Evolutionary conservation across 2,113 vertebrate species (phyloP).

Genomic region (Spea bombifrons): DNA sequence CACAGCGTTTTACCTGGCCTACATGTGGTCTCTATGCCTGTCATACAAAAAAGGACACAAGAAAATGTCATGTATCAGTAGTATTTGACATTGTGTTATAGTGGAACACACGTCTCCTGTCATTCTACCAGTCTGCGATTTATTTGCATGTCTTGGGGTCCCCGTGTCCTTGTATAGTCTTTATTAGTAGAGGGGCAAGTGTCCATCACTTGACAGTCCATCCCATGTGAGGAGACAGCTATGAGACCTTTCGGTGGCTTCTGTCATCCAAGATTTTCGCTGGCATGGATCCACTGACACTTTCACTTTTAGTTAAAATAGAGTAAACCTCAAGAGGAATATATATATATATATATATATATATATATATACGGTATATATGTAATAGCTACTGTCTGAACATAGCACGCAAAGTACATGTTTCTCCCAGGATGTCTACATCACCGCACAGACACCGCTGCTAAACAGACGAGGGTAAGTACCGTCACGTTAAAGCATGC

Average conservation of each 20-base stretch:
- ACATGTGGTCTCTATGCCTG: neutral
- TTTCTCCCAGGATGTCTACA: too few relatives aligned
- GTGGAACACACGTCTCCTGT: neutral
- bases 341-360: too few relatives aligned
- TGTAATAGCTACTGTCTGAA: too few relatives aligned
- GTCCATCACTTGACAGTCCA: slow-evolving; percentile 1
- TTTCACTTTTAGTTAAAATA: too few relatives aligned
- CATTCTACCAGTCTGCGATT: neutral
- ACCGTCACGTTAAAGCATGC: too few relatives aligned
- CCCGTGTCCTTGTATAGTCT: slow-evolving; percentile 4
- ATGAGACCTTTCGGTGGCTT: neutral
- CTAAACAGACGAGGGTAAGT: too few relatives aligned
- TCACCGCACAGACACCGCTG: too few relatives aligned
- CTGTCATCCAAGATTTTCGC: neutral
- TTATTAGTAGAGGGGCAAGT: neutral
- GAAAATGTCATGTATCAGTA: neutral
- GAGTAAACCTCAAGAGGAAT: too few relatives aligned
- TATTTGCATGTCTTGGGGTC: neutral
- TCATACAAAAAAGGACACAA: slow-evolving; percentile 1
- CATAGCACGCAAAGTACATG: too few relatives aligned
- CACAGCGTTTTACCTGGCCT: neutral
- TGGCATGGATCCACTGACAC: neutral
- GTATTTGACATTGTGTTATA: neutral
- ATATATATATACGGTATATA: too few relatives aligned
- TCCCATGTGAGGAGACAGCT: neutral